A percentile compares a stretch with the other conserved stretches of the same genome.
Evolutionary conservation across 53 echinoderm and acorn worm species (phyloP).

Genomic region (Henricia sp.): DNA sequence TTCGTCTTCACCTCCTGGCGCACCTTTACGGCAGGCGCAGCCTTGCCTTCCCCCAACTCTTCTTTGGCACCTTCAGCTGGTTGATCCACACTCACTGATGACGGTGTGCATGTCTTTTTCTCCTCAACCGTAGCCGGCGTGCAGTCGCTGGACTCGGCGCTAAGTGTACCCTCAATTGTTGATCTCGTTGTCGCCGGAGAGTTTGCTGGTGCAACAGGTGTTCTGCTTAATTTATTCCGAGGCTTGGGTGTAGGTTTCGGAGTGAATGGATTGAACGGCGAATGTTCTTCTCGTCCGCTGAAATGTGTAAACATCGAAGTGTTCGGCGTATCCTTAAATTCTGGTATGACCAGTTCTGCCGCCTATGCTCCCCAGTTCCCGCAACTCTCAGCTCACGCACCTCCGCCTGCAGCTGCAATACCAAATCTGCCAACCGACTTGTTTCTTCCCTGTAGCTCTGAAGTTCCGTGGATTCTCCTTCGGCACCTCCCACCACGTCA

Average conservation of each 20-base stretch:
- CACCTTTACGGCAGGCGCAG: neutral
- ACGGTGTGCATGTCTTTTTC: neutral
- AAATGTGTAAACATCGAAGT: neutral
- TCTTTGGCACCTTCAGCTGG: neutral
- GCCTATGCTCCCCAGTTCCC: neutral
- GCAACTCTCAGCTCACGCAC: constrained; percentile 7
- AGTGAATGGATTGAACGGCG: no score
- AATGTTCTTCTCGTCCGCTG: neutral
- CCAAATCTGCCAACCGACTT: neutral
- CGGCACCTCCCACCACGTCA: neutral
- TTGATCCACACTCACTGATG: neutral
- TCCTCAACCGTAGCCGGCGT: neutral
- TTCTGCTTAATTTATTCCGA: neutral
- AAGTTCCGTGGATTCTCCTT: neutral
- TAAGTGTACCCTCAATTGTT: neutral
- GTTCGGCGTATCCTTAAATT: neutral
- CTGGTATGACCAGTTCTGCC: neutral
- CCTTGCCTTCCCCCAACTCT: neutral
- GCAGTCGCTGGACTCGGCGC: neutral
- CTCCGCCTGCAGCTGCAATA: neutral
- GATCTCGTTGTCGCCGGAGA: neutral
- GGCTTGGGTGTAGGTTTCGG: constrained; percentile 14
- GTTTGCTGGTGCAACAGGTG: constrained; percentile 1
- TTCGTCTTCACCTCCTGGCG: neutral
- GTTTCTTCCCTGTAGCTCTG: neutral